Evolutionary conservation across 2,797 vertebrate species (phyloP).

Genomic region (Philypnodon macrostomus): DNA sequence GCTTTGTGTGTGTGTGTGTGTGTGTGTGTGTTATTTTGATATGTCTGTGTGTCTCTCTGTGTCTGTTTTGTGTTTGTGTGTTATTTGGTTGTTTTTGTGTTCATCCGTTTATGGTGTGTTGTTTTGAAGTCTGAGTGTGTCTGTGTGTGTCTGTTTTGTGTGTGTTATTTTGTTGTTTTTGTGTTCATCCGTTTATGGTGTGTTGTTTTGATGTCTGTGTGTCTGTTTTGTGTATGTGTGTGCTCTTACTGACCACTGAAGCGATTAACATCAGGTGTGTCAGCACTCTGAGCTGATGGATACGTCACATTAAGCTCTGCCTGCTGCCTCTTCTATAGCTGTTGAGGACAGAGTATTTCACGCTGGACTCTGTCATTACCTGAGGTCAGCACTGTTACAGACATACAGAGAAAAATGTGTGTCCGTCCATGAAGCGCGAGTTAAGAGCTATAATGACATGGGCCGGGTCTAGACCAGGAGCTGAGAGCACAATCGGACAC

Average conservation of each 20-base stretch:
- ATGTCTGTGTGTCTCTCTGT: too few relatives aligned
- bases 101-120: too few relatives aligned
- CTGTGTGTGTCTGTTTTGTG: too few relatives aligned
- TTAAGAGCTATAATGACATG: slow-evolving; percentile 43
- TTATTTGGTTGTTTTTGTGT: too few relatives aligned
- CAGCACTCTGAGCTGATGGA: slow-evolving; percentile 52
- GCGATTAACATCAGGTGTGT: slow-evolving; percentile 51
- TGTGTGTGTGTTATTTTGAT: too few relatives aligned
- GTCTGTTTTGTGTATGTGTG: slow-evolving; percentile 4
- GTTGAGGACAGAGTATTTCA: slow-evolving; percentile 51
- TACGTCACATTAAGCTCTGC: slow-evolving; percentile 46
- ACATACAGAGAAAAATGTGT: slow-evolving; percentile 59
- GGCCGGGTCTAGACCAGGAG: slow-evolving; percentile 42
- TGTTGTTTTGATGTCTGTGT: background rate
- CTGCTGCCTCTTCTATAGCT: slow-evolving; percentile 5
- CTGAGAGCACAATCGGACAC: slow-evolving; percentile 54
- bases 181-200: too few relatives aligned
- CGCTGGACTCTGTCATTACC: slow-evolving; percentile 56
- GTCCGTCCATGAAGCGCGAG: slow-evolving; percentile 30
- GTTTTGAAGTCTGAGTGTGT: too few relatives aligned
- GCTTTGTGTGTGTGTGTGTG: too few relatives aligned
- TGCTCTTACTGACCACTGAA: slow-evolving; percentile 17
- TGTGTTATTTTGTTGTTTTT: too few relatives aligned
- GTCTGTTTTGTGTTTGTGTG: too few relatives aligned
- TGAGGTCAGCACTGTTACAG: slow-evolving; percentile 64